These are phyloP conservation scores for Danionella cerebrum DNA, from an alignment of 2,113 vertebrate genomes.

Conservation along the genomic window DNA sequence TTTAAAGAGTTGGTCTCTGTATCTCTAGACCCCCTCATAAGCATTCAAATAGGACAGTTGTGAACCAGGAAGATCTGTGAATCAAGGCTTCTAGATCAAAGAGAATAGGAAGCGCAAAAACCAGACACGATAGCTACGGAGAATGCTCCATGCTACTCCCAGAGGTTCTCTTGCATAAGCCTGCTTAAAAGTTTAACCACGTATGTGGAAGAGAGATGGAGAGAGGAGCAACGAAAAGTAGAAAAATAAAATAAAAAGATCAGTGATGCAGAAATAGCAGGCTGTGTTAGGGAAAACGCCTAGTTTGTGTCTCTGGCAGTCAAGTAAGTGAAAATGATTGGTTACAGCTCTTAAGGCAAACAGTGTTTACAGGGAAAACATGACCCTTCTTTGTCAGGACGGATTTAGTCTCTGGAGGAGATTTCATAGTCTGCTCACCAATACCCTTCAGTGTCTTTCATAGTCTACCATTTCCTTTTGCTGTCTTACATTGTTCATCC, in stretches of 20 bases:
- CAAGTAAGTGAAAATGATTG: slow-evolving; percentile 8
- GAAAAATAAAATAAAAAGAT: background rate
- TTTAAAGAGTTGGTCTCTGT: background rate
- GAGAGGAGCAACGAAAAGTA: background rate
- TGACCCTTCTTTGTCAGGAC: background rate
- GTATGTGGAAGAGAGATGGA: slow-evolving; percentile 10
- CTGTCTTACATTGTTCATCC: background rate
- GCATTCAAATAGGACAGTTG: background rate
- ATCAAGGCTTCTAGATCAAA: slow-evolving; percentile 15
- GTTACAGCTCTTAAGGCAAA: background rate
- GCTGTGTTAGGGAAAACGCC: background rate
- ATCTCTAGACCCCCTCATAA: background rate
- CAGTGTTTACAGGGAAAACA: background rate
- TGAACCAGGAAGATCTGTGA: background rate
- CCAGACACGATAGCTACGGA: slow-evolving; percentile 17
- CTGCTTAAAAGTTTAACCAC: slow-evolving; percentile 36
- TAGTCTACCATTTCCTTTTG: background rate
- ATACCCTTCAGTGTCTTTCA: background rate
- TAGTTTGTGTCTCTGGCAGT: background rate
- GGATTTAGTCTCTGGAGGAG: background rate
- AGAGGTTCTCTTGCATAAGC: slow-evolving; percentile 29
- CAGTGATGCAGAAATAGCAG: slow-evolving; percentile 8
- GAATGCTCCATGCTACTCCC: slow-evolving; percentile 14
- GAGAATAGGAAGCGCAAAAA: slow-evolving; percentile 14
- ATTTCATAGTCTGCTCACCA: background rate